These are phyloP conservation scores for Odontophorus gujanensis DNA, from an alignment of 2,113 vertebrate genomes.

Conservation along the genomic window DNA sequence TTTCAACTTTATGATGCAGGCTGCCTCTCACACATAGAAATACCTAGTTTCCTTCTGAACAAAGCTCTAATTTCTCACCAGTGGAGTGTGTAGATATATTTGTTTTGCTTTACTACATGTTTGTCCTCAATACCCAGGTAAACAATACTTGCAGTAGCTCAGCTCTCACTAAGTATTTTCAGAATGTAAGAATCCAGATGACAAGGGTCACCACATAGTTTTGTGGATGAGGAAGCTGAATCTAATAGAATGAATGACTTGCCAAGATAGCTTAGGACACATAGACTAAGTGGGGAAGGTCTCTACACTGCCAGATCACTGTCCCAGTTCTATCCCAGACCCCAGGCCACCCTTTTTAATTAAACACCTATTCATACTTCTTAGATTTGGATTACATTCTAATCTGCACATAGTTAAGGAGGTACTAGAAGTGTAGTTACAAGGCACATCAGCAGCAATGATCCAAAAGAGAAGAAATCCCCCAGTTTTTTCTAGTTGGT, in stretches of 20 bases:
- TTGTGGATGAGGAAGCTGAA: conserved; percentile 1
- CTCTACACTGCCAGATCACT: background rate
- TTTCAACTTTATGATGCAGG: conserved; percentile 33
- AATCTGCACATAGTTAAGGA: background rate
- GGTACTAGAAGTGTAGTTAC: background rate
- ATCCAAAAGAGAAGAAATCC: background rate
- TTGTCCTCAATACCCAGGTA: background rate
- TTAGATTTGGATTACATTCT: background rate
- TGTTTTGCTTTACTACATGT: conserved; percentile 10
- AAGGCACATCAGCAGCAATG: background rate
- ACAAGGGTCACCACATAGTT: background rate
- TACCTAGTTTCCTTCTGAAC: background rate
- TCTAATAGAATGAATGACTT: background rate
- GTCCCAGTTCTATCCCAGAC: background rate
- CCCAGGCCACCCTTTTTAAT: conserved; percentile 1
- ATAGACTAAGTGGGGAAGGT: background rate
- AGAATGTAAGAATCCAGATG: background rate
- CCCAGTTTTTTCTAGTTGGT: background rate
- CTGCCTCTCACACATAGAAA: conserved; percentile 14
- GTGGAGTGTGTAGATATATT: background rate
- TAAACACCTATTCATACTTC: conserved; percentile 14
- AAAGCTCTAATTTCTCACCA: conserved; percentile 7
- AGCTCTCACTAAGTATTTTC: background rate
- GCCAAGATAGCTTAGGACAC: background rate
- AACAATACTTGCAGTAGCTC: background rate